Conservation (phyloP, 2,888 invertebrate species). For the Fabriciana adippe region DNA sequence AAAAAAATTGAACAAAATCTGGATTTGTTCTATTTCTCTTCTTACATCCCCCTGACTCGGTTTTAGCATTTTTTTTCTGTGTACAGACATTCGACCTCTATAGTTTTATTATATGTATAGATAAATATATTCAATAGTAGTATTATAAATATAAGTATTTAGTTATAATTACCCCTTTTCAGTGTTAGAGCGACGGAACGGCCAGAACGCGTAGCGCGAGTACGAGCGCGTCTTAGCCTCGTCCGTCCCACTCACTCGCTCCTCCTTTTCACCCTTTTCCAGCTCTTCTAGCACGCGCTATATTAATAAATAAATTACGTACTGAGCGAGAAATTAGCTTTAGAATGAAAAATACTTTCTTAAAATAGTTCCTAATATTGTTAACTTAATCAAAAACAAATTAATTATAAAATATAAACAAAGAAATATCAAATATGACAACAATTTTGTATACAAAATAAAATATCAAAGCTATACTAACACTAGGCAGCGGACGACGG, state of each 20-base stretch:
- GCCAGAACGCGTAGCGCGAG: slow-evolving; percentile 82
- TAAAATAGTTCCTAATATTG: too few species aligned
- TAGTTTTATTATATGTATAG: too few species aligned
- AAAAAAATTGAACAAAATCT: too few species aligned
- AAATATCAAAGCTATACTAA: slow-evolving; percentile 57
- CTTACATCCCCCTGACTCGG: too few species aligned
- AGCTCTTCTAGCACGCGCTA: slow-evolving; percentile 66
- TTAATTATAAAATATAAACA: too few species aligned
- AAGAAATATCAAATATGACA: too few species aligned
- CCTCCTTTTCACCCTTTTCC: slow-evolving; percentile 70
- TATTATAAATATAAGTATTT: not conserved
- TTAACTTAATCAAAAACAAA: too few species aligned
- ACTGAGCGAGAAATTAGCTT: not conserved
- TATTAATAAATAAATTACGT: not conserved
- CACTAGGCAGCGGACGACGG: slow-evolving; percentile 91
- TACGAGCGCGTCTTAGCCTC: slow-evolving; percentile 75
- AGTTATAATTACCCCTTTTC: slow-evolving; percentile 54
- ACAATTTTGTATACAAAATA: not conserved
- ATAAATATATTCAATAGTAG: too few species aligned
- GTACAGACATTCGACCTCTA: too few species aligned
- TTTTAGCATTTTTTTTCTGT: too few species aligned
- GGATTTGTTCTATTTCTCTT: too few species aligned
- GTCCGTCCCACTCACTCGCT: slow-evolving; percentile 50
- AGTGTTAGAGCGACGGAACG: slow-evolving; percentile 83
- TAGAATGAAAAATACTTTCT: not conserved